Base-by-base conservation (phyloP, 2,797 vertebrate species). In the Holocentrus rufus region DNA sequence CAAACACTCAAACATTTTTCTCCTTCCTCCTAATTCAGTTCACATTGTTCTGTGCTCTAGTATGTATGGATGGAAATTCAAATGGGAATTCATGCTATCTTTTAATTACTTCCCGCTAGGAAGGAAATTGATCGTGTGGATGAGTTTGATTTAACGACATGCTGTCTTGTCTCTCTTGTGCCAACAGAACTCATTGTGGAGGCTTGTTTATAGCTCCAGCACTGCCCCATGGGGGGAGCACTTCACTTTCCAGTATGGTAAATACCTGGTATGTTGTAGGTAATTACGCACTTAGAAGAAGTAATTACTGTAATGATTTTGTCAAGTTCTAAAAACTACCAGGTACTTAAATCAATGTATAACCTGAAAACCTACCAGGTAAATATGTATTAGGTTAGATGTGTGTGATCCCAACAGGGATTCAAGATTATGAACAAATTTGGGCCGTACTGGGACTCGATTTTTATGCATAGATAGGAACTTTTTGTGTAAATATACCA, bases 61-160 rank as follows among this genome's bases (percentile, higher is more conserved):
- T 46, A 68, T 80, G 63, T 63, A 72, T 84, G 76, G 66, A 76
- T 31, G 22, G 56, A 46, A 80, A 85, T 70, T 79, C 60, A 79
- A 85, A 74, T 77, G 63, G 52, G 76, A 77, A 82, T 87, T 79
- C 20, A 49, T 42, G 31, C 74, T 84, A 85, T 88, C 71, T 85
- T 88, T 83, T 85, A 88, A 90, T 86, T 80, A 85, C 77, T 80
- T 85, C 63, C 64, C 59, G 60, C 55, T 58, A 62, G 22, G 39
- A 53, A 66, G 63, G 52, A 52, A 83, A 72, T 60, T 44, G 60
- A 61, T 72, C 2, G 56, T 5, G 13, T 18, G 34, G 10, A 18
- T 2, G 25, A 56, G 57, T 71, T 69, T 60, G 52, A 70, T 77
- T 66, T 53, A 56, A 9, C 15, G 1, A 64, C 54, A 53, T n/a